A percentile compares a stretch with the other conserved stretches of the same genome.
Conservation (phyloP, 2,888 invertebrate species). For the Epiperipatus broadwayi region DNA sequence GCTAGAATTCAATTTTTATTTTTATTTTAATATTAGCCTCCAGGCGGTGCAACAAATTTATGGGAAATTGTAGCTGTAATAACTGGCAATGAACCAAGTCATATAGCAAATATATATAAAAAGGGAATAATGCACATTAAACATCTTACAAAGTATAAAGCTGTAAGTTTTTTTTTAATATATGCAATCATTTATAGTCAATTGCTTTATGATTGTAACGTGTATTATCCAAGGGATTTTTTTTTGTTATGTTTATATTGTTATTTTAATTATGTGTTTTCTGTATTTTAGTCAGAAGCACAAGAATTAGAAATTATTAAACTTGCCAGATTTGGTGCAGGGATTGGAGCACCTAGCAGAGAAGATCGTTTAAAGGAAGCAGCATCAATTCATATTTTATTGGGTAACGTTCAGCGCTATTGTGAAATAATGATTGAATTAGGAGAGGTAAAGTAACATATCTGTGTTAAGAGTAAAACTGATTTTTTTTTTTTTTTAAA, state of each 20-base stretch:
- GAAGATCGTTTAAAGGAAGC: conserved; percentile 25
- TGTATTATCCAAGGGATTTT: conserved; percentile 1
- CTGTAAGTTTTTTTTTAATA: too few relatives aligned
- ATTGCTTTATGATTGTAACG: too few relatives aligned
- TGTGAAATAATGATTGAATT: conserved; percentile 30
- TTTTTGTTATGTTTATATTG: too few relatives aligned
- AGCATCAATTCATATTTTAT: conserved; percentile 24
- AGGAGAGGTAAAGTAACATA: conserved; percentile 23
- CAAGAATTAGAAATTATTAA: conserved; percentile 28
- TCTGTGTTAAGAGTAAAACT: conserved; percentile 6
- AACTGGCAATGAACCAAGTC: conserved; percentile 22
- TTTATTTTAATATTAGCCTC: too few relatives aligned
- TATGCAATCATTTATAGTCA: too few relatives aligned
- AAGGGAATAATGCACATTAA: conserved; percentile 29
- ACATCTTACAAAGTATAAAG: conserved; percentile 25
- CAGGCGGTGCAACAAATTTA: conserved; percentile 26
- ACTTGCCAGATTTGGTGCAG: conserved; percentile 22
- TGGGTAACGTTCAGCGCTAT: conserved; percentile 29
- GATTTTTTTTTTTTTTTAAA: not conserved
- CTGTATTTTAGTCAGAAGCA: conserved; percentile 25
- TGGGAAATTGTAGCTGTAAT: conserved; percentile 28
- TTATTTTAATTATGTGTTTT: too few relatives aligned
- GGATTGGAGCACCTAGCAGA: conserved; percentile 22
- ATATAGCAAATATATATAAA: conserved; percentile 24
- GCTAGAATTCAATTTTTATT: too few relatives aligned